These are phyloP conservation scores for Atrina japonica DNA, from an alignment of 2,888 invertebrate species.

Conservation along the genomic window DNA sequence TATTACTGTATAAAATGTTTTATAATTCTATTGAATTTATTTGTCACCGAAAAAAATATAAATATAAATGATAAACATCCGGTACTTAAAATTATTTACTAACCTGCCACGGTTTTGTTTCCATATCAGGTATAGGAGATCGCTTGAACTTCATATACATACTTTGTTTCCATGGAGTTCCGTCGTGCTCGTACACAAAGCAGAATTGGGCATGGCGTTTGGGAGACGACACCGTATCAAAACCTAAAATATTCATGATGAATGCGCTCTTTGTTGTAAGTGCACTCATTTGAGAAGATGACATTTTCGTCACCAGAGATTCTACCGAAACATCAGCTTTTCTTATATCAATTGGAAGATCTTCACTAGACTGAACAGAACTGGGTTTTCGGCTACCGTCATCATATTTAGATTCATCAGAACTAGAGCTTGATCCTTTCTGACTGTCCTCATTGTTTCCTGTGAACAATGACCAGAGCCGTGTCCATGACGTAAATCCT, in stretches of 20 bases:
- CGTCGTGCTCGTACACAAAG: slow-evolving; percentile 44
- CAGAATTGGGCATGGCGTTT: slow-evolving; percentile 48
- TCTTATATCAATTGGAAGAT: slow-evolving; percentile 14
- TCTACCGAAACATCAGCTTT: slow-evolving; percentile 6
- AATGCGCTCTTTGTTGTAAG: background rate
- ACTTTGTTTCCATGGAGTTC: slow-evolving; percentile 10
- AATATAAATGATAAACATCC: no score
- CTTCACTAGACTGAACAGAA: background rate
- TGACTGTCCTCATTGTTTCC: background rate
- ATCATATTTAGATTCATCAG: background rate
- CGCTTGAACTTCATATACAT: slow-evolving; percentile 45
- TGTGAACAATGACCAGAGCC: no score
- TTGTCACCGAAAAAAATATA: no score
- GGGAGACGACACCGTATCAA: slow-evolving; percentile 36
- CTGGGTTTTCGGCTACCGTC: no score
- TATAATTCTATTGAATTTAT: no score
- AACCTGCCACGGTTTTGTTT: slow-evolving; percentile 56
- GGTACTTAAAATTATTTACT: no score
- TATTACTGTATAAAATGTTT: no score
- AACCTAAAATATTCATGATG: slow-evolving; percentile 25
- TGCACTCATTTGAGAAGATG: background rate
- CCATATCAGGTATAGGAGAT: slow-evolving; percentile 41
- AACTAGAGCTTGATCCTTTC: background rate
- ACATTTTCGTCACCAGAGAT: background rate
- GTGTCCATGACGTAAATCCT: no score